Evolutionary conservation across 2,797 vertebrate genomes (phyloP).

Genomic region (Propithecus deckenii): DNA sequence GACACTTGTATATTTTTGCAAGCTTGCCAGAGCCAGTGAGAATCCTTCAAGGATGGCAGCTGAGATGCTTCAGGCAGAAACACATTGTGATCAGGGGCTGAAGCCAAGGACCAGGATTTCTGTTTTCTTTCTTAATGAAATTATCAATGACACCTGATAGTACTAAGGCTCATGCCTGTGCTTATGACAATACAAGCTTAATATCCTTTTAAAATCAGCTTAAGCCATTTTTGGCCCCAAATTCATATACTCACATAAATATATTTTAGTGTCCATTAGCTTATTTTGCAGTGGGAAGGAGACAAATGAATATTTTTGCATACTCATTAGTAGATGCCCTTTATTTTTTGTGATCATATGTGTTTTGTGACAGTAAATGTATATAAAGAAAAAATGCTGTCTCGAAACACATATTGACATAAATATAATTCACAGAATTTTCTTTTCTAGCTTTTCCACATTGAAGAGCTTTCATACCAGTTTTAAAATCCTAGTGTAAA

Average conservation of each 20-base stretch:
- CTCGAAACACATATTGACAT: neutral
- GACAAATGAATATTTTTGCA: neutral
- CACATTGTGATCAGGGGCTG: constrained; percentile 66
- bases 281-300: neutral
- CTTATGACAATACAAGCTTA: neutral
- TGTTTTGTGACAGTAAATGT: neutral
- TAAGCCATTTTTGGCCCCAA: neutral
- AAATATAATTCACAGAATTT: neutral
- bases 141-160: constrained; percentile 74
- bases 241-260: neutral
- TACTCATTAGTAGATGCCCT: neutral
- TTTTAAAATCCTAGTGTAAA: constrained; percentile 31
- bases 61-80: constrained; percentile 83
- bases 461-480: neutral
- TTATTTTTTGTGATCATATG: neutral
- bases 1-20: constrained; percentile 89
- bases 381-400: neutral
- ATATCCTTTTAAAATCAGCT: neutral
- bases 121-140: constrained; percentile 78
- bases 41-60: constrained; percentile 82
- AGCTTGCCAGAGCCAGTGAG: constrained; percentile 82
- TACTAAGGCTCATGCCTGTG: constrained; percentile 4
- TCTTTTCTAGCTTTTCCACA: neutral
- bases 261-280: neutral
- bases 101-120: constrained; percentile 72